Conservation (phyloP, 2,888 invertebrate genomes). For the Drosophila helvetica region DNA sequence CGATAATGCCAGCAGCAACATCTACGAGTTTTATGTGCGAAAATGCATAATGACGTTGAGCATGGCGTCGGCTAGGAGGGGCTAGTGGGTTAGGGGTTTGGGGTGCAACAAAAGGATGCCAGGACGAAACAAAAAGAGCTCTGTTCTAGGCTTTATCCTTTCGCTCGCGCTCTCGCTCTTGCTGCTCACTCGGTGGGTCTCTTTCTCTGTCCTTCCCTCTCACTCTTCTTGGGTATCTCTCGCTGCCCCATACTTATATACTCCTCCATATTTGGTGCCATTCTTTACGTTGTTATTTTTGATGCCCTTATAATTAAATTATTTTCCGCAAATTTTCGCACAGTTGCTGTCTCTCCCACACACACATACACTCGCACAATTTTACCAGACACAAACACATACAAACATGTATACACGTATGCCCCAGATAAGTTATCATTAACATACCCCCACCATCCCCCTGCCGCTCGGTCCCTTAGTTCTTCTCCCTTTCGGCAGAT, state of each 20-base stretch:
- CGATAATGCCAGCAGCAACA: constrained; percentile 52
- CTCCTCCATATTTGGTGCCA: constrained; percentile 6
- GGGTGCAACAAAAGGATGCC: constrained; percentile 26
- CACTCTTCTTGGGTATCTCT: neutral
- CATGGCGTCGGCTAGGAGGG: constrained; percentile 4
- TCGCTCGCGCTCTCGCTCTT: constrained; percentile 6
- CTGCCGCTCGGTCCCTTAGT: constrained; percentile 13
- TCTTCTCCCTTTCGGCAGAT: constrained; percentile 35
- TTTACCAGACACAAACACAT: constrained; percentile 3
- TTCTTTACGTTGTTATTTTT: constrained; percentile 30
- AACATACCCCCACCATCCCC: constrained; percentile 6
- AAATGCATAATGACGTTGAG: constrained; percentile 54
- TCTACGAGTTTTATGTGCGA: constrained; percentile 52
- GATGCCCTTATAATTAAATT: constrained; percentile 68
- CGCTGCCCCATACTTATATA: rapidly evolving
- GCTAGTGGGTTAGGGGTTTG: neutral
- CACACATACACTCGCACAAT: constrained; percentile 7
- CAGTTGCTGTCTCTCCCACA: constrained; percentile 54
- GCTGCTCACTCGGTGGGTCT: neutral
- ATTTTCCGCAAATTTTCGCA: constrained; percentile 64
- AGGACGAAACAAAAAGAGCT: constrained; percentile 27
- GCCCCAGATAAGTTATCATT: constrained; percentile 47
- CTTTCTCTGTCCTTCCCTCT: neutral
- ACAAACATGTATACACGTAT: constrained; percentile 22
- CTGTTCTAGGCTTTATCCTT: constrained; percentile 20